Percentiles rank a stretch among this genome's conserved stretches.
Evolutionary conservation across 2,113 vertebrate genomes (phyloP).

Genomic region (Cyrtonyx montezumae): DNA sequence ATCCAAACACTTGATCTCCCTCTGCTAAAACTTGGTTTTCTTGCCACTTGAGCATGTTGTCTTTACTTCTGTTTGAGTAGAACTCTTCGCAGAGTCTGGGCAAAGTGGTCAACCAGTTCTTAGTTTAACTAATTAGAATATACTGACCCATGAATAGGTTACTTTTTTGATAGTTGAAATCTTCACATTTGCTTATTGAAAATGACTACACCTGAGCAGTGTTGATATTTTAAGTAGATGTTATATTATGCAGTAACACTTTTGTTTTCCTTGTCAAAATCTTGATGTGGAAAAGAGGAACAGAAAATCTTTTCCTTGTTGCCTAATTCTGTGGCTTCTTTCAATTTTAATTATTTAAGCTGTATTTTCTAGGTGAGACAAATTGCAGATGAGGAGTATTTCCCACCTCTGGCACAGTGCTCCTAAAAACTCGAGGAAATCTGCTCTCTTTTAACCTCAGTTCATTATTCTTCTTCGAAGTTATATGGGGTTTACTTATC

Average conservation of each 20-base stretch:
- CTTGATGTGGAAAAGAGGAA: background rate
- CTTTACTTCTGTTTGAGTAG: background rate
- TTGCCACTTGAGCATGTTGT: background rate
- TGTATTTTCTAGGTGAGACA: background rate
- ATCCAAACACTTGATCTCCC: background rate
- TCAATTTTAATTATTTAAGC: conserved; percentile 22
- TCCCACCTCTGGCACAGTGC: background rate
- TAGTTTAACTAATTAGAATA: background rate
- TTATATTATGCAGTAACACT: background rate
- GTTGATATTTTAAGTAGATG: background rate
- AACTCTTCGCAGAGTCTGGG: background rate
- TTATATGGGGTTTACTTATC: background rate
- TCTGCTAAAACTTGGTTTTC: background rate
- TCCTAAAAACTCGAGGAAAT: background rate
- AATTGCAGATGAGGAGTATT: background rate
- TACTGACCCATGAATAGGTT: background rate
- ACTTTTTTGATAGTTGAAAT: background rate
- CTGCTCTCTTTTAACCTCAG: background rate
- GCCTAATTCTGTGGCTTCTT: background rate
- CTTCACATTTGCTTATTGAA: background rate
- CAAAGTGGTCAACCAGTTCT: background rate
- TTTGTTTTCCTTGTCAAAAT: background rate
- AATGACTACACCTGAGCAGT: background rate
- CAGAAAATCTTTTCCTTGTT: background rate
- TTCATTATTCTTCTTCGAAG: background rate